phyloP scores from a whole-genome alignment of 2,797 vertebrate genomes.

The Pterois miles region DNA sequence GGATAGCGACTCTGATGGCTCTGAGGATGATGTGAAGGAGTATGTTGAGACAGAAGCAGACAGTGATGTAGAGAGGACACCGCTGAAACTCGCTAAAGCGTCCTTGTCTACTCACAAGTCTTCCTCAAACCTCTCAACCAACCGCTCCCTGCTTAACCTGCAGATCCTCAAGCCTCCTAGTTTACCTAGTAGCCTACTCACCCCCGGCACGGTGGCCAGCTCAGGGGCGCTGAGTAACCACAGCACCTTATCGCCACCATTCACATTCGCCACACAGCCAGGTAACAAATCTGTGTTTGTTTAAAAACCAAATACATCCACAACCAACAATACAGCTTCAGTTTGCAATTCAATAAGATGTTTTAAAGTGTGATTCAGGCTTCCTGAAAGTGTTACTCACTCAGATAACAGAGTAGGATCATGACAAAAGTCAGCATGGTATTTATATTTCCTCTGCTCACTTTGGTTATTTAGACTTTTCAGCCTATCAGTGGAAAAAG shows the following conservation, averaged over 20 bases:
- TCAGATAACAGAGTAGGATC: background rate
- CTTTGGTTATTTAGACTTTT: background rate
- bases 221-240: constrained; percentile 81
- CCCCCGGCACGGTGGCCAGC: constrained; percentile 78
- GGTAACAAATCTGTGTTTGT: constrained; percentile 76
- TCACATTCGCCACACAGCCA: constrained; percentile 81
- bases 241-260: constrained; percentile 78
- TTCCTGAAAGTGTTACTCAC: constrained; percentile 5
- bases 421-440: background rate
- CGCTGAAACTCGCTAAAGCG: constrained; percentile 81
- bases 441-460: background rate
- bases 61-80: constrained; percentile 86
- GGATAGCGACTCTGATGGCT: constrained; percentile 90
- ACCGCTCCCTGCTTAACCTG: constrained; percentile 85
- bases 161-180: constrained; percentile 84
- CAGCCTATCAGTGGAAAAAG: constrained; percentile 13
- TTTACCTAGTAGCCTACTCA: constrained; percentile 58
- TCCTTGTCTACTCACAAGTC: constrained; percentile 82
- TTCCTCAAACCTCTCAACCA: constrained; percentile 70
- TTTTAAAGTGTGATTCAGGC: background rate
- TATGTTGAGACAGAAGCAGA: constrained; percentile 87
- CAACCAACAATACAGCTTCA: background rate
- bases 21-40: constrained; percentile 90
- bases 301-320: background rate
- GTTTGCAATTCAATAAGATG: background rate